A percentile compares a stretch with the other conserved stretches of the same genome.
These are phyloP conservation scores for Apodemus speciosus DNA, from an alignment of 2,113 vertebrate species.

Conservation along the genomic window DNA sequence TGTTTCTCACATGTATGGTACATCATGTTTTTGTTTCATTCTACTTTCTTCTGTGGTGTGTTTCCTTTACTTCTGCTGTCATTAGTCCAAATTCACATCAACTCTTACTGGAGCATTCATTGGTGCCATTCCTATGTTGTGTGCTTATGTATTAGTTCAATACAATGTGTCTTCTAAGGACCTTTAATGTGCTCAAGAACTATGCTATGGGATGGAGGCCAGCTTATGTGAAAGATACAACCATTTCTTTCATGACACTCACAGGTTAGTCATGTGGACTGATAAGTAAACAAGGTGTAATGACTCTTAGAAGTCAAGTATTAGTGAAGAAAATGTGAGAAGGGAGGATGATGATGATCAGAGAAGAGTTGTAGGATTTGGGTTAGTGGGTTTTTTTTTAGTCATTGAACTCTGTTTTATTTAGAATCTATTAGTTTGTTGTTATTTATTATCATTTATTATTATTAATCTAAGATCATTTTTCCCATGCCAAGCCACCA, in stretches of 20 bases:
- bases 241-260: slow-evolving; percentile 26
- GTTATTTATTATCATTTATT: slow-evolving; percentile 7
- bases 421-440: slow-evolving; percentile 44
- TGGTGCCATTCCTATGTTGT: neutral
- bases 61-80: neutral
- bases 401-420: slow-evolving; percentile 35
- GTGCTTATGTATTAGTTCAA: neutral
- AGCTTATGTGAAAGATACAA: neutral
- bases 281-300: neutral
- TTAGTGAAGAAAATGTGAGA: neutral
- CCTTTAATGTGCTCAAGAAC: neutral
- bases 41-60: neutral
- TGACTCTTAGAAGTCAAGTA: neutral
- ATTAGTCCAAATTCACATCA: neutral
- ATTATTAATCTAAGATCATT: neutral
- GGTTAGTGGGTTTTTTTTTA: neutral
- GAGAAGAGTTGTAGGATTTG: neutral
- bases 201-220: neutral
- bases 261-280: neutral
- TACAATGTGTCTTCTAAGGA: slow-evolving; percentile 6
- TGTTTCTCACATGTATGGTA: neutral
- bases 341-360: neutral
- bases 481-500: slow-evolving; percentile 5
- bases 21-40: neutral
- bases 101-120: slow-evolving; percentile 30